Base-by-base conservation (phyloP, 2,113 vertebrate genomes). In the Cepphus grylle region DNA sequence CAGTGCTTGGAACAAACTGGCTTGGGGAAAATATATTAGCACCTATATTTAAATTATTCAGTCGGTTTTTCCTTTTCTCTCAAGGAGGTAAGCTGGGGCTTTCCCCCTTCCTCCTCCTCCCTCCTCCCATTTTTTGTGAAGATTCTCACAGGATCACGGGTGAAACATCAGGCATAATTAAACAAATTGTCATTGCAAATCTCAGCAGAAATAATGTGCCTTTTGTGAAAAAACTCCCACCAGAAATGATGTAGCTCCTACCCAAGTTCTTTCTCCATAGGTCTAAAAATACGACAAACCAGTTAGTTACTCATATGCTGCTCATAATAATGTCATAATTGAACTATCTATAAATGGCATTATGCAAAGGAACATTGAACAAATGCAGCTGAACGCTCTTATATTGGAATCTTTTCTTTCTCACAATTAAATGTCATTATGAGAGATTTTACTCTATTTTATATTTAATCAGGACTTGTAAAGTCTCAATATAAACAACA, bases 391-490 rank as follows among this genome's bases (percentile, higher is more conserved):
- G 97, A 98, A 97, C 50, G 84, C 96, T 98, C 97, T 97, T 97
- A 97, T 97, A 95, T 94, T 97, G 97, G 96, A 95, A 97, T 97
- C 98, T 97, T 98, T 98, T 97, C 97, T 98, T 96, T 97, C 97
- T 98, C 97, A 97, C 97, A 98, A 98, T 98, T 98, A 98, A 98
- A 98, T 97, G 97, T 97, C 97, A 98, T 98, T 98, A 98, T 96
- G 98, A 98, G 95, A 96, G 98, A 98, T 98, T 98, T 97, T 96
- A 98, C 96, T 97, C 97, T 97, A 97, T 98, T 98, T 98, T 97
- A 97, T 97, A 97, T 34, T 87, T 97, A 97, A 97, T 98, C 98
- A 98, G 97, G 97, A 98, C 97, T 98, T 98, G 97, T 96, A 97
- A 98, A 98, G 96, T 97, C 98, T 98, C 98, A 96, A 97, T 97